These are phyloP conservation scores for Lepas anatifera DNA, from an alignment of 2,888 invertebrate species.

Conservation along the genomic window DNA sequence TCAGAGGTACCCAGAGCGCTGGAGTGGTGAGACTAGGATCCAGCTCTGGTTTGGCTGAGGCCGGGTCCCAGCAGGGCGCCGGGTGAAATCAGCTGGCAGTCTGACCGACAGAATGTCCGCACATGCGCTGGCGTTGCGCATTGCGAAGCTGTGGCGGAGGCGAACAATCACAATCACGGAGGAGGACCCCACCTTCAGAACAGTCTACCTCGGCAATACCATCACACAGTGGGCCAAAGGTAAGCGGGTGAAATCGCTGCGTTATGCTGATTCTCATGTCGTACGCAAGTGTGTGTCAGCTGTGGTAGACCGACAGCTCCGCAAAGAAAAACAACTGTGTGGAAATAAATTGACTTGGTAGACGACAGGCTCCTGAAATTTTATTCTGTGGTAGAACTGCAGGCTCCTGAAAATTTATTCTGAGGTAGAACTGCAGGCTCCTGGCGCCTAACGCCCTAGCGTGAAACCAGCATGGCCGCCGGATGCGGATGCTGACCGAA, in stretches of 20 bases:
- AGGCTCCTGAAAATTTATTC: not conserved
- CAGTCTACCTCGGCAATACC: constrained; percentile 95
- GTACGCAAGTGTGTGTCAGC: not conserved
- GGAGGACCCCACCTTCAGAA: constrained; percentile 88
- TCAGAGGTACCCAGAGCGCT: too few species aligned
- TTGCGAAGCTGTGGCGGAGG: not conserved
- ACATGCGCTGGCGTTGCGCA: not conserved
- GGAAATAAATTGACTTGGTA: too few species aligned
- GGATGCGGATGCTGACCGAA: too few species aligned
- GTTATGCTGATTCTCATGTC: not conserved
- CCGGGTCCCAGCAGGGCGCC: too few species aligned
- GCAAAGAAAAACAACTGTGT: too few species aligned
- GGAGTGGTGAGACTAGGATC: too few species aligned
- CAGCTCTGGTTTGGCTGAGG: too few species aligned
- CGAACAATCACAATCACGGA: constrained; percentile 68
- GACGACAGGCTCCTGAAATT: not conserved
- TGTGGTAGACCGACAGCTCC: not conserved
- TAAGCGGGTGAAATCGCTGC: constrained; percentile 33
- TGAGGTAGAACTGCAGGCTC: not conserved
- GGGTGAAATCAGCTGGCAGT: too few species aligned
- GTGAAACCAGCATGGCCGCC: too few species aligned
- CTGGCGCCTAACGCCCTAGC: too few species aligned
- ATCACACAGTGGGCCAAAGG: constrained; percentile 98
- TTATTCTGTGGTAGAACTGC: not conserved
- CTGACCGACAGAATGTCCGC: not conserved